These are phyloP conservation scores for Neotoma lepida DNA, from an alignment of 2,113 vertebrate species.

Conservation along the genomic window DNA sequence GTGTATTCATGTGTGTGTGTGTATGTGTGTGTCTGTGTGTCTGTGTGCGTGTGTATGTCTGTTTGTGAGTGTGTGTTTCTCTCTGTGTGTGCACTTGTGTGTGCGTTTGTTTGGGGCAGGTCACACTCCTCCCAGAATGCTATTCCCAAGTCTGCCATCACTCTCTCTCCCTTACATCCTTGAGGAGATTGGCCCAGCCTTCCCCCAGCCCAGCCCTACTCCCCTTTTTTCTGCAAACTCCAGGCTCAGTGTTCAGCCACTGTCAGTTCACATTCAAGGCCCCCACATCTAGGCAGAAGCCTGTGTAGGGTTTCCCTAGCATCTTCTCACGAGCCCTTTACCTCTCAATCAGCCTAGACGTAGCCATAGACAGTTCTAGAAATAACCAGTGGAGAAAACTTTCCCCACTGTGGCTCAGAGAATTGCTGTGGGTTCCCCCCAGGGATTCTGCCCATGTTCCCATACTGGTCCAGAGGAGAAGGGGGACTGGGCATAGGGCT, in stretches of 20 bases:
- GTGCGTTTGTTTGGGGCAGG: not conserved
- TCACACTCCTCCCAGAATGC: not conserved
- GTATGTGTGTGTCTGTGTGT: not conserved
- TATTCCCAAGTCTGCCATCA: not conserved
- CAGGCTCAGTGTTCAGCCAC: not conserved
- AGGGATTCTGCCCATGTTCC: not conserved
- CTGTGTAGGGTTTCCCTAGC: rapidly evolving
- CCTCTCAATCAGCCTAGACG: too few relatives aligned
- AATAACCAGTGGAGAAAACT: not conserved
- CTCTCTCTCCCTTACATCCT: not conserved
- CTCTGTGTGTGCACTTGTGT: not conserved
- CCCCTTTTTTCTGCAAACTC: not conserved
- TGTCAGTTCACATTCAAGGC: not conserved
- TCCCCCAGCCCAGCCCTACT: rapidly evolving
- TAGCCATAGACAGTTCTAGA: not conserved
- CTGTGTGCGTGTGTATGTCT: not conserved
- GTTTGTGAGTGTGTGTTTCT: not conserved
- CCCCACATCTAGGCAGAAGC: not conserved
- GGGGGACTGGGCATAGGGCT: not conserved
- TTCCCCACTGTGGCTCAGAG: too few relatives aligned
- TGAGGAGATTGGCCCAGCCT: not conserved
- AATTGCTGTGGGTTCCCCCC: too few relatives aligned
- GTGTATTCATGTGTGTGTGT: not conserved
- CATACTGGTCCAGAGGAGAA: not conserved
- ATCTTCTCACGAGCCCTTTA: not conserved